Conservation (phyloP, 2,888 invertebrate species). For the Diloba caeruleocephala region DNA sequence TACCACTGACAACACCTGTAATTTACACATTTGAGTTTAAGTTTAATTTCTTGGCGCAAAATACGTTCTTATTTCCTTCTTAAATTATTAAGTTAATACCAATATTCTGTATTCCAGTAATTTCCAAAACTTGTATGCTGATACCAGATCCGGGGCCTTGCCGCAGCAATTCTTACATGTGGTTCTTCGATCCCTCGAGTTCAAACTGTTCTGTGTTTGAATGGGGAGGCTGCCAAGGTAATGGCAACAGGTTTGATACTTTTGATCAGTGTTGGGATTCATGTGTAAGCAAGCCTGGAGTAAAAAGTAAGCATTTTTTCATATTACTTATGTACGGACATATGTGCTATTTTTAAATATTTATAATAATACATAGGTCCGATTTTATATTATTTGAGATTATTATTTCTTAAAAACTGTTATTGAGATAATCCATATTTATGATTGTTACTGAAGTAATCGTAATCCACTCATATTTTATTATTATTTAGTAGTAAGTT, state of each 20-base stretch:
- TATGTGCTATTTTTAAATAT: too few species aligned
- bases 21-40: not conserved
- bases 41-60: not conserved
- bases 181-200: slow-evolving; percentile 59
- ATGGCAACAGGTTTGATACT: slow-evolving; percentile 77
- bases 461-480: too few species aligned
- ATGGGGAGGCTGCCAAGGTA: slow-evolving; percentile 85
- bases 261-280: slow-evolving; percentile 54
- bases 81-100: not conserved
- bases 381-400: too few species aligned
- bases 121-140: slow-evolving; percentile 69
- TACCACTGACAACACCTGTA: too few species aligned
- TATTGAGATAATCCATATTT: too few species aligned
- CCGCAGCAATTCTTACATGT: slow-evolving; percentile 72
- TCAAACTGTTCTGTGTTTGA: slow-evolving; percentile 63
- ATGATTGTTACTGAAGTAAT: too few species aligned
- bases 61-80: not conserved
- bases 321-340: too few species aligned
- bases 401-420: too few species aligned
- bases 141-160: slow-evolving; percentile 77
- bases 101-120: slow-evolving; percentile 64
- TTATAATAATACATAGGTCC: too few species aligned
- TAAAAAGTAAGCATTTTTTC: slow-evolving; percentile 58
- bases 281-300: slow-evolving; percentile 63
- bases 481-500: too few species aligned